Evolutionary conservation across 2,888 invertebrate genomes (phyloP).

Genomic region (Blastobasis lacticolella): DNA sequence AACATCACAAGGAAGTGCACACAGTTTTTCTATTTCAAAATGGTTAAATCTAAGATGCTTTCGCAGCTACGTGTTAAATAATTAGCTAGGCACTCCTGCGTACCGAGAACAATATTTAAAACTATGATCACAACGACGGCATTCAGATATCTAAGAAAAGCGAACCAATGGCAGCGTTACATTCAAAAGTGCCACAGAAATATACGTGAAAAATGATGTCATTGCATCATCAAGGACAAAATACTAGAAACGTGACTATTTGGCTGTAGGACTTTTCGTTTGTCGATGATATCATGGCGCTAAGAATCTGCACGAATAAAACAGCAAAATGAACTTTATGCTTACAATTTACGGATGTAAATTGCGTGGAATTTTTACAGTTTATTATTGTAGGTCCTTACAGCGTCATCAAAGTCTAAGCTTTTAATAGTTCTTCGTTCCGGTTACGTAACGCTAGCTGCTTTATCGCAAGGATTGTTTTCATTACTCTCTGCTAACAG

Average conservation of each 20-base stretch:
- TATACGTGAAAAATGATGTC: conserved; percentile 1
- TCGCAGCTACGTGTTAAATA: too few relatives aligned
- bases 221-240: not conserved
- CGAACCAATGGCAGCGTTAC: too few relatives aligned
- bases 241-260: not conserved
- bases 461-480: conserved; percentile 2
- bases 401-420: not conserved
- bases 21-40: too few relatives aligned
- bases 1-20: too few relatives aligned
- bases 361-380: not conserved
- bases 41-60: too few relatives aligned
- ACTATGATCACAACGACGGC: too few relatives aligned
- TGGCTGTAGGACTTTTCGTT: conserved; percentile 3
- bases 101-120: too few relatives aligned
- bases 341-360: not conserved
- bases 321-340: not conserved
- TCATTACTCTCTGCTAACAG: conserved; percentile 4
- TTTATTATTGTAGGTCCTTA: not conserved
- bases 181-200: not conserved
- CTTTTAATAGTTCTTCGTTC: conserved; percentile 1
- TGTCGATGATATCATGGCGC: conserved; percentile 6
- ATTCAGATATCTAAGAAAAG: too few relatives aligned
- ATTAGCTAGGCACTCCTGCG: too few relatives aligned
- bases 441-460: conserved; percentile 7
- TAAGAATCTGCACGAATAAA: not conserved